Evolutionary conservation across 2,797 vertebrate species (phyloP).

Genomic region (Poecilia velifera): DNA sequence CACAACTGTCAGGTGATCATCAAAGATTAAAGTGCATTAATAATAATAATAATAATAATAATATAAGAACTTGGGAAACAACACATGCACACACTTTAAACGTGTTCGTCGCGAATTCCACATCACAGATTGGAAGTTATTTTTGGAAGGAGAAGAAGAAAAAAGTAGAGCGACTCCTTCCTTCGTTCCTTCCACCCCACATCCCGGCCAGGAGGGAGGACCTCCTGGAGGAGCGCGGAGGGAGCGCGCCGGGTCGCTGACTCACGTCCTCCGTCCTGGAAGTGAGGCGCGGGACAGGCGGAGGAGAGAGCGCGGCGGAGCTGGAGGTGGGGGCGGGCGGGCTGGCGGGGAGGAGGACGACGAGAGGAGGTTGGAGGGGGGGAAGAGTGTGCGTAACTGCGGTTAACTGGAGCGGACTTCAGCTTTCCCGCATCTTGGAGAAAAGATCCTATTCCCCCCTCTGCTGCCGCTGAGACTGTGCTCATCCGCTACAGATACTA

Average conservation of each 20-base stretch:
- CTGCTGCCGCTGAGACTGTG: slow-evolving; percentile 12
- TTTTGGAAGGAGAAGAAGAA: slow-evolving; percentile 41
- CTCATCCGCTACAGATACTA: not conserved
- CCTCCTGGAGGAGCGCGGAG: slow-evolving; percentile 27
- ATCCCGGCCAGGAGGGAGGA: slow-evolving; percentile 42
- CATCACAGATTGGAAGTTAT: slow-evolving; percentile 71
- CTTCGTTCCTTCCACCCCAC: slow-evolving; percentile 26
- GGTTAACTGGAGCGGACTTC: slow-evolving; percentile 49
- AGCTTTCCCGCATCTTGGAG: slow-evolving; percentile 17
- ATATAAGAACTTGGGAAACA: too few species aligned
- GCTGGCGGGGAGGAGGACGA: not conserved
- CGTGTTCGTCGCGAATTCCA: slow-evolving; percentile 39
- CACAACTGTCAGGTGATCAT: not conserved
- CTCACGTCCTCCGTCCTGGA: slow-evolving; percentile 27
- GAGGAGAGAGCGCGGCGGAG: slow-evolving; percentile 10
- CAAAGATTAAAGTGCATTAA: not conserved
- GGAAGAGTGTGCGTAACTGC: slow-evolving; percentile 33
- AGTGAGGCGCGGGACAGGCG: slow-evolving; percentile 31
- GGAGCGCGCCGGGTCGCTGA: slow-evolving; percentile 28
- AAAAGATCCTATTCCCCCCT: slow-evolving; percentile 3
- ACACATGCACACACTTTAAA: not conserved
- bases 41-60: too few species aligned
- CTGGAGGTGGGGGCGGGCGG: slow-evolving; percentile 4
- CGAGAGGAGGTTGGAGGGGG: too few species aligned
- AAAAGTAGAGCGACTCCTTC: slow-evolving; percentile 63